Percentiles rank a stretch among this genome's conserved stretches.
These are phyloP conservation scores for Ceuthmochares aereus DNA, from an alignment of 2,113 vertebrate genomes.

Conservation along the genomic window DNA sequence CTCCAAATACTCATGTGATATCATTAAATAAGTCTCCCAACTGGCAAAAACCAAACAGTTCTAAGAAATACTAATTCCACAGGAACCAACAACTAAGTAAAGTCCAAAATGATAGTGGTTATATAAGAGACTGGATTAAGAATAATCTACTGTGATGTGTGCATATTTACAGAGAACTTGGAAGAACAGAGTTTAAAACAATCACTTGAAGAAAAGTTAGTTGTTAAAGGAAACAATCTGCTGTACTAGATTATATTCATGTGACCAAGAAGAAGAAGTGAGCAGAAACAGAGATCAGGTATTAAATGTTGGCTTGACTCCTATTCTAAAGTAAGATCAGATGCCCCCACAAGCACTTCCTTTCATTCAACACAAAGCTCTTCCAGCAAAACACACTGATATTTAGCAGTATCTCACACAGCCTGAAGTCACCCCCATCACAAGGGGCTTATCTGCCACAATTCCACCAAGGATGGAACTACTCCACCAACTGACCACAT, in stretches of 20 bases:
- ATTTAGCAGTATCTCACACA: not conserved
- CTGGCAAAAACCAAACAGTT: constrained; percentile 73
- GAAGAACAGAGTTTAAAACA: constrained; percentile 75
- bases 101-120: constrained; percentile 78
- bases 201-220: constrained; percentile 61
- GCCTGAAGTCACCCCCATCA: not conserved
- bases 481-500: not conserved
- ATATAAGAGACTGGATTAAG: constrained; percentile 80
- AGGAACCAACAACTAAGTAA: constrained; percentile 68
- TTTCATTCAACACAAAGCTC: not conserved
- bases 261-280: constrained; percentile 28
- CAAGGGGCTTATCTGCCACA: not conserved
- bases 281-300: constrained; percentile 61
- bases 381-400: not conserved
- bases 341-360: constrained; percentile 9
- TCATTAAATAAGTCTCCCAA: constrained; percentile 56
- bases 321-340: constrained; percentile 54
- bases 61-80: constrained; percentile 79
- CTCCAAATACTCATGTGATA: constrained; percentile 54
- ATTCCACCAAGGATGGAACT: not conserved
- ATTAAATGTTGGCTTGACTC: constrained; percentile 67
- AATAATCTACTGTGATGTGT: constrained; percentile 78
- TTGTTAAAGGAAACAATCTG: constrained; percentile 76
- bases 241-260: constrained; percentile 69
- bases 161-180: constrained; percentile 79